Evolutionary conservation across 2,888 invertebrate species (phyloP).

Genomic region (Zygothrica quintamaculata): DNA sequence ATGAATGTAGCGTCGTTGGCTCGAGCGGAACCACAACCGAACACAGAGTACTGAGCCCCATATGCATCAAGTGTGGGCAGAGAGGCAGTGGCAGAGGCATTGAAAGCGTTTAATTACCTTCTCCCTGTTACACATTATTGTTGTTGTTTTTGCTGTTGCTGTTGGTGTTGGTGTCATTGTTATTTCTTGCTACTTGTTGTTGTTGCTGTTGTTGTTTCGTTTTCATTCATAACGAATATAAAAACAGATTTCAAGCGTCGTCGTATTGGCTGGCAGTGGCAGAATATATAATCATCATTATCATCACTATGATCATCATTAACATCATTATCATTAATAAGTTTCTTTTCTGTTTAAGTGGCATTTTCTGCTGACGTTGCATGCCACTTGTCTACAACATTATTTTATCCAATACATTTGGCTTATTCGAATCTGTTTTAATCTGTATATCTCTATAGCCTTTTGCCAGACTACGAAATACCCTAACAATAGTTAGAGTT

Average conservation of each 20-base stretch:
- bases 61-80: slow-evolving; percentile 19
- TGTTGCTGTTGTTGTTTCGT: slow-evolving; percentile 17
- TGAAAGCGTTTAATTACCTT: slow-evolving; percentile 63
- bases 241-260: slow-evolving; percentile 9
- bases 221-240: slow-evolving; percentile 68
- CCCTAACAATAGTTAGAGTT: background rate
- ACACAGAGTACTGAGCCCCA: slow-evolving; percentile 42
- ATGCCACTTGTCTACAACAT: slow-evolving; percentile 2
- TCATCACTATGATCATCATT: too few species aligned
- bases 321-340: too few species aligned
- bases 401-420: too few species aligned
- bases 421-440: too few species aligned
- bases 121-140: slow-evolving; percentile 7
- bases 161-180: slow-evolving; percentile 23
- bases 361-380: background rate
- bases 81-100: slow-evolving; percentile 7
- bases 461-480: background rate
- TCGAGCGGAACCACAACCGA: slow-evolving; percentile 51
- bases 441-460: slow-evolving; percentile 2
- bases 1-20: slow-evolving; percentile 56
- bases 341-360: too few species aligned
- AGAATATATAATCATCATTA: too few species aligned
- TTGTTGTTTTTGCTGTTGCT: slow-evolving; percentile 19
- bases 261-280: too few species aligned
- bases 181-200: too few species aligned